Conservation (phyloP, 2,113 vertebrate species). For the Illadopsis cleaveri region DNA sequence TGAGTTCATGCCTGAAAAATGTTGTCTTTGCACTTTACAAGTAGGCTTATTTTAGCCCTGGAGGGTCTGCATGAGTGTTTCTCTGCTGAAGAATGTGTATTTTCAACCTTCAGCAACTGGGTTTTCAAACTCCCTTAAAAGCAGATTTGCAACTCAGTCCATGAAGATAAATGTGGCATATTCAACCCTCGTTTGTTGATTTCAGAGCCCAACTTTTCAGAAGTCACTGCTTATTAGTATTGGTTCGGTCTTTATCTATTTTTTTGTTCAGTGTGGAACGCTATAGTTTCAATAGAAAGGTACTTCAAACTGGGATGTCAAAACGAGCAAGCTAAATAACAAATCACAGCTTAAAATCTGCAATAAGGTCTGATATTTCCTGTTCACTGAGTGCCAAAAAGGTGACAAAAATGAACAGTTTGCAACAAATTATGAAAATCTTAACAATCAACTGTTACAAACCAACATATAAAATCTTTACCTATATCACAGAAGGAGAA, state of each 20-base stretch:
- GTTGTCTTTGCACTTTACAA: constrained; percentile 28
- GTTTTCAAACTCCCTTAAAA: not conserved
- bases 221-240: not conserved
- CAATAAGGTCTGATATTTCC: not conserved
- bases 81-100: not conserved
- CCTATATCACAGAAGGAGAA: not conserved
- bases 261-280: not conserved
- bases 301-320: not conserved
- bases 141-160: not conserved
- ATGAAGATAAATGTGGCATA: not conserved
- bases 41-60: not conserved
- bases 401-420: not conserved
- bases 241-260: not conserved
- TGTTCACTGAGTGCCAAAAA: not conserved
- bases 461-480: not conserved
- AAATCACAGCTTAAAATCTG: not conserved
- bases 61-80: not conserved
- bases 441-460: not conserved
- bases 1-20: not conserved
- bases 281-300: not conserved
- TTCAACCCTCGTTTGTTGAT: not conserved
- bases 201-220: not conserved
- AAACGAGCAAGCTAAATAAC: not conserved
- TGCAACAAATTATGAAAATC: not conserved
- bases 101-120: not conserved